phyloP scores from a whole-genome alignment of 2,888 invertebrate genomes.

The Eulithis prunata region DNA sequence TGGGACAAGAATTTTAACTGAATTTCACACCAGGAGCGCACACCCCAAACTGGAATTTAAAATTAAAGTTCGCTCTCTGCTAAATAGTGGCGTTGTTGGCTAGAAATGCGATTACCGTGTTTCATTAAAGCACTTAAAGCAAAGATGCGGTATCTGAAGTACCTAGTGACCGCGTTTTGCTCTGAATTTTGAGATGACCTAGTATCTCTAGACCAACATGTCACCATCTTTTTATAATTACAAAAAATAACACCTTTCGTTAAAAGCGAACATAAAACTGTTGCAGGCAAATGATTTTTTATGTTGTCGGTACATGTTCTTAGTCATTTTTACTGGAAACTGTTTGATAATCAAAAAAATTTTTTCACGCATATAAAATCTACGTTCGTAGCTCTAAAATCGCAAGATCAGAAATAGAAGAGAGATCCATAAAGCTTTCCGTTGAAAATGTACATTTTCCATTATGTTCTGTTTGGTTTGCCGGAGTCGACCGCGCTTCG shows the following conservation, averaged over 20 bases:
- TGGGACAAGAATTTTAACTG: constrained; percentile 58
- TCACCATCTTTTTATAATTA: no score
- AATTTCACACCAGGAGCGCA: constrained; percentile 51
- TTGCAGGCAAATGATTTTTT: no score
- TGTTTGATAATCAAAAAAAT: constrained; percentile 1
- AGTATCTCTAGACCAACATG: no score
- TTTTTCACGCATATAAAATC: constrained; percentile 18
- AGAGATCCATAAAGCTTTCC: constrained; percentile 42
- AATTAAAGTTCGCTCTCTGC: constrained; percentile 33
- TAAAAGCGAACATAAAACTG: no score
- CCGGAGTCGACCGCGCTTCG: constrained; percentile 35
- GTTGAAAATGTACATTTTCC: constrained; percentile 48
- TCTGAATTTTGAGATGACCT: no score
- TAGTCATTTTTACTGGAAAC: no score
- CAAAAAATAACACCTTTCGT: no score
- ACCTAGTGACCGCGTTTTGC: no score
- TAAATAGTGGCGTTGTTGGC: constrained; percentile 16
- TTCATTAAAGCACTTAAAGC: no score
- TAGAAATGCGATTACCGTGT: constrained; percentile 12
- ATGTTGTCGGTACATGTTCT: no score
- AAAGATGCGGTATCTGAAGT: no score
- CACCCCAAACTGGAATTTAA: constrained; percentile 44
- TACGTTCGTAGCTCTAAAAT: constrained; percentile 22
- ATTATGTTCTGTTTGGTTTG: constrained; percentile 54
- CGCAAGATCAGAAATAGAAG: constrained; percentile 37